Evolutionary conservation across 35 echinoderm and acorn worm genomes (phyloP), one percentile per base, ranked within the genome.

Genomic region (Lytechinus variegatus): DNA sequence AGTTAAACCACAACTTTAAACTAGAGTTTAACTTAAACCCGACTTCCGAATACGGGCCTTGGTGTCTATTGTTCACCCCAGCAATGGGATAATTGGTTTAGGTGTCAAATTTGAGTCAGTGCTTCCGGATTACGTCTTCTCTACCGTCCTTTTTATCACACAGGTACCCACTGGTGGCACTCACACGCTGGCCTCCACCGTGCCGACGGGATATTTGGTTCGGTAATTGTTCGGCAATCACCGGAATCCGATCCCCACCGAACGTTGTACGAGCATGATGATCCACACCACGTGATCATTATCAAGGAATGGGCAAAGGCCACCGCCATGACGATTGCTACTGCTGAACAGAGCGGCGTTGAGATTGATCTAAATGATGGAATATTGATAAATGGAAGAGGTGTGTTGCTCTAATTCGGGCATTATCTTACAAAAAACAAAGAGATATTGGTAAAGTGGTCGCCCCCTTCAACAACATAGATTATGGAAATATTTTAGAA

Each of bases 161-260:
- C 87, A 9, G 97, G 98, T 61, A 99, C 98, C 0, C 98, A 99
- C 54, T 97, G 92, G 60, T 99, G 97, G 97, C 98, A 99, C 61
- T 87, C 96, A 5, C 97, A 99, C 33, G 72, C 96, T 55, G 97
- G 97, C 16, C 4, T 97, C 13, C 98, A 99, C 55, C 86, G 97
- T 57, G 87, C 87, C 0, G 98, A 99, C 54, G 98, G 98, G 6
- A 13, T 97, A 54, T 95, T 86, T 55, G 96, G 96, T 52, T 71
- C 96, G 87, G 54, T 97, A 27, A 95, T 97, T 88, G 91, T 97
- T 87, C 94, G 96, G 52, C 28, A 95, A 54, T 55, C 54, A n/a
- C 60, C n/a, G 28, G 28, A 27, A 54, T 55, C 21, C 96, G 96
- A 97, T 27, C 94, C 94, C 8, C 21, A 97, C 44, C 13, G 96